Evolutionary conservation across 2,797 vertebrate species (phyloP).

Genomic region (Acanthurus tractus): DNA sequence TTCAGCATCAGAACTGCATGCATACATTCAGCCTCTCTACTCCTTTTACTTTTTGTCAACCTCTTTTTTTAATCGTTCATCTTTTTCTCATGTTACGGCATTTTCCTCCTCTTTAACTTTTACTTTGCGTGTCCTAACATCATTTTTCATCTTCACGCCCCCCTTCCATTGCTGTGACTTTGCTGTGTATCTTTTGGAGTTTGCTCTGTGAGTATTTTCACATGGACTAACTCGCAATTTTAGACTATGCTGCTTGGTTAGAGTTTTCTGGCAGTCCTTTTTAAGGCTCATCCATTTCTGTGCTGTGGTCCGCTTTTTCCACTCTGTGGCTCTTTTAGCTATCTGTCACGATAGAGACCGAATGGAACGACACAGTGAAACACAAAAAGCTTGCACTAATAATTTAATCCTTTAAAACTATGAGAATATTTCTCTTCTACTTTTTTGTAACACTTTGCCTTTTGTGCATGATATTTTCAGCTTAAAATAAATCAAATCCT

Average conservation of each 20-base stretch:
- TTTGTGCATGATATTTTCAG: conserved; percentile 38
- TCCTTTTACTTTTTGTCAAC: conserved; percentile 6
- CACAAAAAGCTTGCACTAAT: conserved; percentile 20
- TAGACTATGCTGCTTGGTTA: conserved; percentile 29
- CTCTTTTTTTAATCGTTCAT: conserved; percentile 22
- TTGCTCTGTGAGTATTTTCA: conserved; percentile 80
- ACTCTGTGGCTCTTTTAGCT: conserved; percentile 47
- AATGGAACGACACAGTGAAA: conserved; percentile 17
- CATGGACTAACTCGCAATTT: conserved; percentile 54
- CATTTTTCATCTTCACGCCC: conserved; percentile 69
- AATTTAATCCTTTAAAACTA: conserved; percentile 7
- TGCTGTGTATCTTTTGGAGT: conserved; percentile 75
- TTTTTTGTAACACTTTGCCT: conserved; percentile 11
- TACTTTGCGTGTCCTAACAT: conserved; percentile 46
- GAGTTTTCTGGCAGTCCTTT: conserved; percentile 32
- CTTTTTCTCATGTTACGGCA: conserved; percentile 29
- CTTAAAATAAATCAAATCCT: conserved; percentile 17
- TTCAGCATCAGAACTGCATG: conserved; percentile 9
- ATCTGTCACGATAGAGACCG: conserved; percentile 23
- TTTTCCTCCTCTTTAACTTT: conserved; percentile 47
- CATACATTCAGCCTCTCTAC: conserved; percentile 14
- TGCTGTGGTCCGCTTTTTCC: conserved; percentile 56
- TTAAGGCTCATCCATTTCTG: conserved; percentile 34
- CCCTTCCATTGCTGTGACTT: conserved; percentile 72
- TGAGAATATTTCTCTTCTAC: background rate